phyloP scores from a whole-genome alignment of 2,888 invertebrate species.

The Ophion costatus region DNA sequence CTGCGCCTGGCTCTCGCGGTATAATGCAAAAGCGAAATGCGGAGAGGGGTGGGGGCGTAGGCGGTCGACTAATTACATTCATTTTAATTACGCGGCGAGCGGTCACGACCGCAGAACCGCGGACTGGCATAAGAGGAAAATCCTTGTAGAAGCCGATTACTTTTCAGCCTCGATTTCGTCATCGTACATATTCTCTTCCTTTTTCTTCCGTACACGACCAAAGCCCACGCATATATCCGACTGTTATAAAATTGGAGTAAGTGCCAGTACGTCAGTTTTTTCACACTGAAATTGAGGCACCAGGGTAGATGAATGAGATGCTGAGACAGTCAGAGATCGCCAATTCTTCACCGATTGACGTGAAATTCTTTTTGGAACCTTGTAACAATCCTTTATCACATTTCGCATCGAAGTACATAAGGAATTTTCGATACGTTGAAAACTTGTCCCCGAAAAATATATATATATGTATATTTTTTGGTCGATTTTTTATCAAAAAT shows the following conservation, averaged over 20 bases:
- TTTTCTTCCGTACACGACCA: background rate
- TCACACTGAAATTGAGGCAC: too few relatives aligned
- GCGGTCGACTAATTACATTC: conserved; percentile 61
- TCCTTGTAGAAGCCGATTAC: conserved; percentile 42
- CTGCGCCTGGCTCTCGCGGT: background rate
- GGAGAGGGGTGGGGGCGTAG: background rate
- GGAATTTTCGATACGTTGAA: background rate
- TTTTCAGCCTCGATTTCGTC: conserved; percentile 32
- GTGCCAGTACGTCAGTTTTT: background rate
- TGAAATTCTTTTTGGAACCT: background rate
- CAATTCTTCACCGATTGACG: background rate
- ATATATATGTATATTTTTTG: too few relatives aligned
- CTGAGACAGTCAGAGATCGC: background rate
- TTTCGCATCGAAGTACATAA: background rate
- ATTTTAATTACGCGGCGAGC: conserved; percentile 61
- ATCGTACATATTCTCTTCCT: conserved; percentile 3
- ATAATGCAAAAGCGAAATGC: conserved; percentile 39
- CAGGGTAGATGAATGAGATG: too few relatives aligned
- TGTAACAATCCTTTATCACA: background rate
- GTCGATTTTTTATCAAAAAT: background rate
- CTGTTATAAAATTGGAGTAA: background rate
- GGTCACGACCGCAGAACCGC: conserved; percentile 49
- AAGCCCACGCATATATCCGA: background rate
- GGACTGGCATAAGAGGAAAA: conserved; percentile 53
- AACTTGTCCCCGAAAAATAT: background rate